Evolutionary conservation across 2,797 vertebrate species (phyloP), one percentile per base, ranked within the genome.

Genomic region (Eidolon dupreanum): DNA sequence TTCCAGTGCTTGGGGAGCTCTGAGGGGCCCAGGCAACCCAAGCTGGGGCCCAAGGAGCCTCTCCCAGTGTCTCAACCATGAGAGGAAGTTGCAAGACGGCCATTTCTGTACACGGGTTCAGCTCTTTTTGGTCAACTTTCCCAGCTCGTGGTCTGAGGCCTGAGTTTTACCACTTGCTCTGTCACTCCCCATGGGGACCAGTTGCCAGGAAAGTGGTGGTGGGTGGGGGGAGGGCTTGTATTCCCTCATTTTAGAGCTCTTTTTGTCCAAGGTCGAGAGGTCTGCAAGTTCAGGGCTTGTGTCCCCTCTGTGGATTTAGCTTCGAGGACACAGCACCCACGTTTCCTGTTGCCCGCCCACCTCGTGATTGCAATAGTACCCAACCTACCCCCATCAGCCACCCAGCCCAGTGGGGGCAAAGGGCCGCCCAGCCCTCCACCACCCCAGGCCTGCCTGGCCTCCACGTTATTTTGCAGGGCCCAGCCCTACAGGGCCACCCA

Each of bases 31-130:
- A 24, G 24, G 19, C 26, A 16, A 26, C 93, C 11, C 49, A 17
- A 73, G 71, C 82, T 41, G 91, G 53, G 94, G 94, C 86, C 86
- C 91, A 15, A 20, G 89, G 81, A 96, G 94, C 96, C 90, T 93
- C 96, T 93, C 73, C 41, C 82, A 70, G 85, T 98, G 97, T 97
- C 97, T 98, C 87, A 97, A 98, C 98, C 12, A 0, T 55, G 95
- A 96, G 97, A 96, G 97, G 97, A 98, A 98, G 97, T 98, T 98
- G 96, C 97, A 83, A 97, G 97, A 98, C n/a, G 36, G 91, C 96
- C 97, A 95, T 95, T 89, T 95, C 94, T 94, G 61, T 90, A 3
- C 87, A 33, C 2, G 1, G 74, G 51, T 78, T 90, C 95, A 51
- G 94, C 87, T 71, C 68, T 51, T 71, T 90, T 63, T 13, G 75